Evolutionary conservation across 2,888 invertebrate genomes (phyloP).

Genomic region (Pollenia angustigena): DNA sequence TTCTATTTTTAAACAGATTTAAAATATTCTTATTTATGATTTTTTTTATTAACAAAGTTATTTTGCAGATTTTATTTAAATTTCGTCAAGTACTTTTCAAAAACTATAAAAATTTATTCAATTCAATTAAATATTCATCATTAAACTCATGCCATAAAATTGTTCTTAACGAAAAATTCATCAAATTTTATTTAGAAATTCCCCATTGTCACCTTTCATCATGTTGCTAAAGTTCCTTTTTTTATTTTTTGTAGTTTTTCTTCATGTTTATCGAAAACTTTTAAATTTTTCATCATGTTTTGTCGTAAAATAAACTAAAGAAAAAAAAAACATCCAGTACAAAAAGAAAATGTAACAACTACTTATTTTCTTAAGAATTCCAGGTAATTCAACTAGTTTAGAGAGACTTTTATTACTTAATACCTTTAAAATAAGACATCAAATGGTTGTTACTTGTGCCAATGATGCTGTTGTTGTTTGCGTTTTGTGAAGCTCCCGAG

Average conservation of each 20-base stretch:
- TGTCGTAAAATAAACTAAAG: conserved; percentile 46
- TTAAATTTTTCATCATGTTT: conserved; percentile 66
- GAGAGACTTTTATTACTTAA: conserved; percentile 74
- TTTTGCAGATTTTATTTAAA: conserved; percentile 5
- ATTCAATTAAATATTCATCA: conserved; percentile 67
- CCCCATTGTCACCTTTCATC: conserved; percentile 72
- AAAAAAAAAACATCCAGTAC: not conserved
- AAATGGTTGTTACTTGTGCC: conserved; percentile 61
- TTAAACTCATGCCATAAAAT: conserved; percentile 47
- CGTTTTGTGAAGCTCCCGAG: conserved; percentile 23
- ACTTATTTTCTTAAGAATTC: conserved; percentile 61
- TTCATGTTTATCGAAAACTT: conserved; percentile 62
- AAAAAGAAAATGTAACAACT: conserved; percentile 63
- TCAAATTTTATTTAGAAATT: conserved; percentile 69
- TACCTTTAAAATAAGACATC: conserved; percentile 72
- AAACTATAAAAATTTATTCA: conserved; percentile 55
- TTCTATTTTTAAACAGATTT: not conserved
- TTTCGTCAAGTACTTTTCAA: not conserved
- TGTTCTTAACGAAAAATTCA: conserved; percentile 54
- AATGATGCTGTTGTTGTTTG: conserved; percentile 32
- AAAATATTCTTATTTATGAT: not conserved
- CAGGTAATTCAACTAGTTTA: conserved; percentile 71
- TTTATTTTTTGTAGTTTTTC: conserved; percentile 14
- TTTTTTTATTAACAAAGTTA: not conserved
- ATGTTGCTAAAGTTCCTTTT: conserved; percentile 37